Evolutionary conservation across 1,140 invertebrate species (phyloP).

Genomic region (Theocolax elegans): DNA sequence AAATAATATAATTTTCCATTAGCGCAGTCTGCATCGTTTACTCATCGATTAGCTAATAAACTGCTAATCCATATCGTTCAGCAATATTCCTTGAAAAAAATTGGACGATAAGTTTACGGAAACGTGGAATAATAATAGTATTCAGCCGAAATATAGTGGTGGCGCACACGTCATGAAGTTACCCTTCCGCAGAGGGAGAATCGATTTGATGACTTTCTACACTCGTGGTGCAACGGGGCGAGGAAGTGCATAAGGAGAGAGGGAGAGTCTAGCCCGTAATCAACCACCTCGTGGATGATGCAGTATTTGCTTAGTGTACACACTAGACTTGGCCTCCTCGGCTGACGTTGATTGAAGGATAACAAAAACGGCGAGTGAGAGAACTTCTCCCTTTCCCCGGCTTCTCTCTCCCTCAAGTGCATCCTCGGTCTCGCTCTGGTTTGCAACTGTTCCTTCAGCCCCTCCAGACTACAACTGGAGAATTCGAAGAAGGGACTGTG

Average conservation of each 20-base stretch:
- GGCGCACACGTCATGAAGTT: conserved; percentile 9
- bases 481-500: too few species aligned
- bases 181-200: conserved; percentile 27
- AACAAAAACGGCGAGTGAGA: conserved; percentile 64
- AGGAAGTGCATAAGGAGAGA: not conserved
- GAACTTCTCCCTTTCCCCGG: too few species aligned
- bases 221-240: not conserved
- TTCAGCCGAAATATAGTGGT: too few species aligned
- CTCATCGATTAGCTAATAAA: too few species aligned
- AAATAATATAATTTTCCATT: too few species aligned
- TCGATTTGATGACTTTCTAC: conserved; percentile 54
- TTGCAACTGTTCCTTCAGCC: conserved; percentile 30
- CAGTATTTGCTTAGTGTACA: conserved; percentile 67
- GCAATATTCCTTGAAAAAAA: too few species aligned
- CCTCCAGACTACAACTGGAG: conserved; percentile 24
- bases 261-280: conserved; percentile 52
- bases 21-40: too few species aligned
- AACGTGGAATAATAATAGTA: too few species aligned
- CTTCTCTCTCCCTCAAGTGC: conserved; percentile 48
- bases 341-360: conserved; percentile 69
- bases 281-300: conserved; percentile 59
- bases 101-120: too few species aligned
- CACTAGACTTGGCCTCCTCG: conserved; percentile 62
- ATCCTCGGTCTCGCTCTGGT: conserved; percentile 22
- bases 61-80: too few species aligned